phyloP scores from a whole-genome alignment of 2,113 vertebrate genomes.

The Oreochromis tanganicae region DNA sequence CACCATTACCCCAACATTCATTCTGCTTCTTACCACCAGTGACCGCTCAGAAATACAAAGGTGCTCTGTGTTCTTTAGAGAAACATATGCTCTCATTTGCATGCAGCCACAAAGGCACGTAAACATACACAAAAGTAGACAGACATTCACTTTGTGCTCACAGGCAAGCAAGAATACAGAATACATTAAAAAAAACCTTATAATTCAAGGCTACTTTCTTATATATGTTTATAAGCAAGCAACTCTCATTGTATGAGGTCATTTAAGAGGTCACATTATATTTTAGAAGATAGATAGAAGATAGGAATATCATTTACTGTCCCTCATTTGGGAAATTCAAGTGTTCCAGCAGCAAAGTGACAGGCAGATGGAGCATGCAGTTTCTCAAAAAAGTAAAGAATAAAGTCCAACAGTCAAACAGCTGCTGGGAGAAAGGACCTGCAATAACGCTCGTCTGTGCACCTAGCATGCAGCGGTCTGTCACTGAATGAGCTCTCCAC shows the following conservation, averaged over 20 bases:
- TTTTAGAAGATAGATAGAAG: neutral
- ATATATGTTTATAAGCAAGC: neutral
- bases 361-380: neutral
- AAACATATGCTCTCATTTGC: slow-evolving; percentile 5
- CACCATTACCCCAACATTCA: neutral
- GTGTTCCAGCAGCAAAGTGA: neutral
- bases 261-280: neutral
- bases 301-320: neutral
- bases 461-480: neutral
- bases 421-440: neutral
- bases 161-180: neutral
- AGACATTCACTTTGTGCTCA: neutral
- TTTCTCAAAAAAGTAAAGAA: neutral
- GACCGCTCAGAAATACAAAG: slow-evolving; percentile 36
- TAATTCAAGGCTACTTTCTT: neutral
- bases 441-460: neutral
- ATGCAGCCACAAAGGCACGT: neutral
- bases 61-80: slow-evolving; percentile 18
- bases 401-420: neutral
- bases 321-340: neutral
- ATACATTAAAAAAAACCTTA: neutral
- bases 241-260: neutral
- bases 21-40: neutral
- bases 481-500: neutral
- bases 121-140: slow-evolving; percentile 2